Evolutionary conservation across 2,888 invertebrate species (phyloP), one percentile per base, ranked within the genome.

Genomic region (Ophion ventricosus): DNA sequence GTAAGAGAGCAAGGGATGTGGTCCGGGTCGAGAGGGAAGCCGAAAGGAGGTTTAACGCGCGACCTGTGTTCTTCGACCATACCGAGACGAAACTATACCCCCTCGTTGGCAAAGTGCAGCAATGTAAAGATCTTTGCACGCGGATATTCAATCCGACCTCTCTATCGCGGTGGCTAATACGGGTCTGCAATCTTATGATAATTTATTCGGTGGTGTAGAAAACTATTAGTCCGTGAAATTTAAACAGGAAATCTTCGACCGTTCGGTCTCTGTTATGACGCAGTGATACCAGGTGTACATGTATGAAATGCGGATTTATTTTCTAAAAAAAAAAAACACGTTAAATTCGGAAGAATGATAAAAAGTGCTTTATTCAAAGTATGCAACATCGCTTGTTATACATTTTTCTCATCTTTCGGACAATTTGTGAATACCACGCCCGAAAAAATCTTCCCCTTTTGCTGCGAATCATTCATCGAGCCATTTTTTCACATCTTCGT

Each of bases 41-140:
- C 72, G 29, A 75, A 40, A 29, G 66, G 69, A 70, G 54, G 43
- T 64, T 67, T 69, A 75, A 72, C 76, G 83, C 57, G 72, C 73
- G 57, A 80, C 43, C 73, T 57, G 40, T 40, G 54, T 43, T 70
- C n/a, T 17, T 40, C 73, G 20, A 73, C 40, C 64, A 73, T 35
- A 2, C 56, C n/a, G 40, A 79, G 64, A 64, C 72, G 61, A 73
- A 73, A 66, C 64, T 54, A 73, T 59, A 20, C 54, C 29, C 26
- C 54, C 29, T 10, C 61, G 59, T 26, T 35, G n/a, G 64, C 17
- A 67, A 49, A 69, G 57, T 56, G 63, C 69, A 64, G 23, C 54
- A 59, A 77, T 74, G 75, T 56, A 79, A 29, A 66, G 70, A 63
- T 76, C 70, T 26, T 69, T 73, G 73, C 73, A 79, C 75, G 83